Evolutionary conservation across 2,797 vertebrate genomes (phyloP).

Genomic region (Sebastes itinus): DNA sequence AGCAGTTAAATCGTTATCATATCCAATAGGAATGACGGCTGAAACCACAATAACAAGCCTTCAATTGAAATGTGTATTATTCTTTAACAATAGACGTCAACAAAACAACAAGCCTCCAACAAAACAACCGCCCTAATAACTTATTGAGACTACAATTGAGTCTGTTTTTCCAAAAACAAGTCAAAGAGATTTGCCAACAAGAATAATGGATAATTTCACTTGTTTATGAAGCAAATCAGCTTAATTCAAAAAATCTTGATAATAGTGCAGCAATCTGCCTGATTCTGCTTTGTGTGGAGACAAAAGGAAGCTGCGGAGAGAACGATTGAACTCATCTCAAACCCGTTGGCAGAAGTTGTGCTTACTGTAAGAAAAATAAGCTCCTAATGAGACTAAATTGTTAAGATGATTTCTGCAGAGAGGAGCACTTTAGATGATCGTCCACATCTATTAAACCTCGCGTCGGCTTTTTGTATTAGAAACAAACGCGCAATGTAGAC

Average conservation of each 20-base stretch:
- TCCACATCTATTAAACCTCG: constrained; percentile 6
- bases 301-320: background rate
- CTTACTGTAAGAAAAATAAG: background rate
- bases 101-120: background rate
- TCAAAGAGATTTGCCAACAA: background rate
- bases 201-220: constrained; percentile 5
- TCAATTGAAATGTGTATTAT: background rate
- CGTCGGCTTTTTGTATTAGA: background rate
- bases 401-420: constrained; percentile 16
- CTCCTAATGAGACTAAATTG: constrained; percentile 34
- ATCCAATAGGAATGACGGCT: background rate
- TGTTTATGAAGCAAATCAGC: constrained; percentile 11
- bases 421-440: constrained; percentile 6
- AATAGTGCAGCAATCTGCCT: background rate
- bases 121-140: background rate
- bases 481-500: background rate
- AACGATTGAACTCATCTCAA: constrained; percentile 23
- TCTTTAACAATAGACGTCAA: background rate
- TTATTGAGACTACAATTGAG: background rate
- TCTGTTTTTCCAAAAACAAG: constrained; percentile 12
- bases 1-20: background rate
- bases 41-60: background rate
- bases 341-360: background rate
- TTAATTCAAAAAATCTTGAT: background rate
- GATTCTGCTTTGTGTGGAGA: constrained; percentile 21